Percentiles rank a stretch among this genome's conserved stretches.
These are phyloP conservation scores for Enteromius radiatus DNA, from an alignment of 2,797 vertebrate species.

Conservation along the genomic window DNA sequence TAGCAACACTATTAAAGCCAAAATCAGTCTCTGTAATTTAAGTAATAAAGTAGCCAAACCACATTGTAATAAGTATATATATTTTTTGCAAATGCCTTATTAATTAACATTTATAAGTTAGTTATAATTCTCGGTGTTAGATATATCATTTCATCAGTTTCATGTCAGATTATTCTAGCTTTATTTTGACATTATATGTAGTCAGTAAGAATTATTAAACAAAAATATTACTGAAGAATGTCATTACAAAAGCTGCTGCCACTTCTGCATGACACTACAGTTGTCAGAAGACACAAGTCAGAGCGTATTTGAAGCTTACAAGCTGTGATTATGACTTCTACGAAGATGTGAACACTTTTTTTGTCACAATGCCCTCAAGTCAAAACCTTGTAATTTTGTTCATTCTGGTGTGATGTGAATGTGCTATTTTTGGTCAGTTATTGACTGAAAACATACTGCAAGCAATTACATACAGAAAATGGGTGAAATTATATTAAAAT, in stretches of 20 bases:
- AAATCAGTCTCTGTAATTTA: not conserved
- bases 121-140: not conserved
- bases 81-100: not conserved
- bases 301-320: not conserved
- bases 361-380: too few species aligned
- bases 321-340: not conserved
- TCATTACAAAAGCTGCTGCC: not conserved
- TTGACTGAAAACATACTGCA: not conserved
- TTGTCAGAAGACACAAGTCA: not conserved
- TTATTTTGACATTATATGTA: not conserved
- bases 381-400: not conserved
- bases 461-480: not conserved
- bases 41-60: not conserved
- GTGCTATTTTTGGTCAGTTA: not conserved
- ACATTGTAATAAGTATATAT: not conserved
- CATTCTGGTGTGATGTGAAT: not conserved
- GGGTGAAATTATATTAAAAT: too few species aligned
- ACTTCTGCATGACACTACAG: not conserved
- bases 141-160: not conserved
- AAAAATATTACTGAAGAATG: not conserved
- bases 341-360: not conserved
- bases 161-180: not conserved
- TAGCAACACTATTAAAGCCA: not conserved
- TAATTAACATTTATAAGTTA: not conserved
- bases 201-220: not conserved